These are phyloP conservation scores for Aegithalos caudatus DNA, from an alignment of 2,113 vertebrate species.

Conservation along the genomic window DNA sequence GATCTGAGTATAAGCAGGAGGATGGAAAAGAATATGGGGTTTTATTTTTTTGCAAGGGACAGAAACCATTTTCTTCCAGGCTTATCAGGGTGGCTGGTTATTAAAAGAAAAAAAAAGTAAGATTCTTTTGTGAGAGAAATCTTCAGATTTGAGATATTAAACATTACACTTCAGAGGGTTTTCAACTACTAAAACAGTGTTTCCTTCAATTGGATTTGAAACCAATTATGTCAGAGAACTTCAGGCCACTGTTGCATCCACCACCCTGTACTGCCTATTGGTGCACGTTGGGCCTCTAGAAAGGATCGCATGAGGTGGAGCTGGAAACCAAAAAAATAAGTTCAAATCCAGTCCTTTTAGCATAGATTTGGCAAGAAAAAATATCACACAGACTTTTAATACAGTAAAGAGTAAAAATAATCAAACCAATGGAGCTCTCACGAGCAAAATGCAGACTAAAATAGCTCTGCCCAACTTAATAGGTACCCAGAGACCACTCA, in stretches of 20 bases:
- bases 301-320: neutral
- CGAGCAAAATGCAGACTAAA: neutral
- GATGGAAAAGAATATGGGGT: neutral
- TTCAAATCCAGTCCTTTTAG: neutral
- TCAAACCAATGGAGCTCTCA: neutral
- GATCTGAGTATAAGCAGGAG: neutral
- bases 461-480: neutral
- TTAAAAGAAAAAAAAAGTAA: neutral
- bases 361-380: neutral
- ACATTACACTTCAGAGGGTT: neutral
- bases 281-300: neutral
- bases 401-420: neutral
- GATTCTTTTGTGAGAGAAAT: neutral
- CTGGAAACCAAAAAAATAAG: neutral
- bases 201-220: neutral
- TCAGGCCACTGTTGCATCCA: neutral
- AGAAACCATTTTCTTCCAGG: neutral
- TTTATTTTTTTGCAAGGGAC: neutral
- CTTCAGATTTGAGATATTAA: neutral
- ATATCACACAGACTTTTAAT: neutral
- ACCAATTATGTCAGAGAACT: neutral
- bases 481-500: neutral
- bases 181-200: neutral
- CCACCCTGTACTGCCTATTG: no score
- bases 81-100: neutral